These are phyloP conservation scores for Daktulosphaira vitifoliae DNA, from an alignment of 1,140 invertebrate species.

Conservation along the genomic window DNA sequence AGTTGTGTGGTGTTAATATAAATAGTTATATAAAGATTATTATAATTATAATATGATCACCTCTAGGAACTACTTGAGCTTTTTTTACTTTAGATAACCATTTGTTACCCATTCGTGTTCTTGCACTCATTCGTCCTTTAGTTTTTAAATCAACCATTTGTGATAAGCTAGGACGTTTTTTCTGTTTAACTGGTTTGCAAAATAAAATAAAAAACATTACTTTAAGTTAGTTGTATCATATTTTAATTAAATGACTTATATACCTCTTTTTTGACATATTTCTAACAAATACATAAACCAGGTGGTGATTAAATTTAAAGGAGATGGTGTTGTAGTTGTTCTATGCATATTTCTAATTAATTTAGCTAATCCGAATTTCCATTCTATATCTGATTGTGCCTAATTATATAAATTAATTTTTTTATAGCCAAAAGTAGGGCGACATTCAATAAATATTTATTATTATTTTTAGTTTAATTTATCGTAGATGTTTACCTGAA, in stretches of 20 bases:
- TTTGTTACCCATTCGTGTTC: slow-evolving; percentile 72
- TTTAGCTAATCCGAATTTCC: slow-evolving; percentile 99
- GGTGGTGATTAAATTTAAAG: slow-evolving; percentile 90
- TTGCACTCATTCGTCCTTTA: slow-evolving; percentile 59
- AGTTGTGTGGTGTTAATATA: too few relatives aligned
- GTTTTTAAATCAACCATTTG: slow-evolving; percentile 63
- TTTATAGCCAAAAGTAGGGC: too few relatives aligned
- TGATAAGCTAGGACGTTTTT: slow-evolving; percentile 68
- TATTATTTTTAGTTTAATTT: not conserved
- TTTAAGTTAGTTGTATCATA: too few relatives aligned
- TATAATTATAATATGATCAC: too few relatives aligned
- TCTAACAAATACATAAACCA: slow-evolving; percentile 77
- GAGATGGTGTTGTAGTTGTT: slow-evolving; percentile 92
- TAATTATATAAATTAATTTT: slow-evolving; percentile 43
- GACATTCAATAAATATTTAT: not conserved
- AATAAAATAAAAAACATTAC: too few relatives aligned
- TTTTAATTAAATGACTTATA: too few relatives aligned
- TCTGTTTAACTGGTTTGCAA: slow-evolving; percentile 50
- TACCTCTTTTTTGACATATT: slow-evolving; percentile 65
- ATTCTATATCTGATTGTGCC: slow-evolving; percentile 99
- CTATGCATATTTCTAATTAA: slow-evolving; percentile 98
- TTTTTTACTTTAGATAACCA: slow-evolving; percentile 78
- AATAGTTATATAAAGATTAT: too few relatives aligned
- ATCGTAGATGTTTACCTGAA: slow-evolving; percentile 60
- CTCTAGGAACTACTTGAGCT: slow-evolving; percentile 66